Percentiles rank a stretch among this genome's conserved stretches.
Evolutionary conservation across 2,113 vertebrate genomes (phyloP).

Genomic region (Morphnarchus princeps): DNA sequence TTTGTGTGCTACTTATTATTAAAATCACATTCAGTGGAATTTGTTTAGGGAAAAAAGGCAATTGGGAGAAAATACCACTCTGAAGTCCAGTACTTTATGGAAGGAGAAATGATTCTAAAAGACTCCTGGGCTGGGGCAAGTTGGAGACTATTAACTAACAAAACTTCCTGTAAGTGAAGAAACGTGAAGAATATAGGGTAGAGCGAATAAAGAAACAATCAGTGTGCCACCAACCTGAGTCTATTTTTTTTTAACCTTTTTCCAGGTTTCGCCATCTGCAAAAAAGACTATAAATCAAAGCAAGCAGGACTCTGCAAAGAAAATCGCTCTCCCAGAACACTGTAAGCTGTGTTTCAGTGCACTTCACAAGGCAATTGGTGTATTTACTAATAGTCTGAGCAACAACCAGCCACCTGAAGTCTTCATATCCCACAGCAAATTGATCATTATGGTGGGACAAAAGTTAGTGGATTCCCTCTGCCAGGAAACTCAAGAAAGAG

Average conservation of each 20-base stretch:
- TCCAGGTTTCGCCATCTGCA: slow-evolving; percentile 13
- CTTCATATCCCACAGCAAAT: slow-evolving; percentile 90
- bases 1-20: background rate
- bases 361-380: slow-evolving; percentile 84
- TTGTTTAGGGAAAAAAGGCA: background rate
- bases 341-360: slow-evolving; percentile 88
- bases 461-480: slow-evolving; percentile 88
- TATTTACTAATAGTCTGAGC: slow-evolving; percentile 75
- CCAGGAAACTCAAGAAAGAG: slow-evolving; percentile 74
- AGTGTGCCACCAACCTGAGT: background rate
- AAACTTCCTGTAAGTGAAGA: background rate
- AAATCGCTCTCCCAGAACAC: slow-evolving; percentile 72
- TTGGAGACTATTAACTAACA: background rate
- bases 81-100: background rate
- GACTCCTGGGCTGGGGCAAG: background rate
- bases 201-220: background rate
- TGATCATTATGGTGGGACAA: slow-evolving; percentile 93
- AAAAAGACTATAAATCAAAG: background rate
- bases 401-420: slow-evolving; percentile 80
- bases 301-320: slow-evolving; percentile 5
- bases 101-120: background rate
- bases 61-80: background rate
- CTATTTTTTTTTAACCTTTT: background rate
- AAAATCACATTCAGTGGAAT: background rate
- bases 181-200: background rate